These are phyloP conservation scores for Enteromius argenteus DNA, from an alignment of 2,797 vertebrate species.

Conservation along the genomic window DNA sequence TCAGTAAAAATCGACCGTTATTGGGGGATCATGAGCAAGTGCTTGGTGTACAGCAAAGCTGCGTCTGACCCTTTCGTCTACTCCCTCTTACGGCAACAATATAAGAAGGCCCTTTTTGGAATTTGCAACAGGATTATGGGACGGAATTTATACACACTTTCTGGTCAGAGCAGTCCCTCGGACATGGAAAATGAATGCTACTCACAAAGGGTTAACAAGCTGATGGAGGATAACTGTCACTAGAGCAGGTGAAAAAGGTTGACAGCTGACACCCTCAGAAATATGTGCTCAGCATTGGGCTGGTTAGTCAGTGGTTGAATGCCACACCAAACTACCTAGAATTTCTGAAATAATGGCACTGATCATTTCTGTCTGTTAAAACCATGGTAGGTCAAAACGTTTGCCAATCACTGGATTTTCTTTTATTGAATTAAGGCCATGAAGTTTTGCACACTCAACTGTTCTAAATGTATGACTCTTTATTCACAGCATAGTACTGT, in stretches of 20 bases:
- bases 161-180: conserved; percentile 78
- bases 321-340: background rate
- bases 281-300: background rate
- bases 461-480: background rate
- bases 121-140: conserved; percentile 76
- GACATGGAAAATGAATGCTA: conserved; percentile 77
- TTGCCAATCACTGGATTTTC: conserved; percentile 26
- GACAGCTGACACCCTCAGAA: conserved; percentile 1
- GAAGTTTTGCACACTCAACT: conserved; percentile 24
- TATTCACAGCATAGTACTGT: background rate
- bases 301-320: background rate
- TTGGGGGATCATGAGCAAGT: conserved; percentile 84
- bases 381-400: background rate
- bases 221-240: background rate
- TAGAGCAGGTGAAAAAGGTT: background rate
- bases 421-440: background rate
- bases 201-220: conserved; percentile 70
- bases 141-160: conserved; percentile 74
- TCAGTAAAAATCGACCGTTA: conserved; percentile 79
- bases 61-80: conserved; percentile 83
- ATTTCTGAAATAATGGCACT: background rate
- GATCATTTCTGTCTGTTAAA: background rate
- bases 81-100: conserved; percentile 82
- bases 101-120: conserved; percentile 80
- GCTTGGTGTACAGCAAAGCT: conserved; percentile 83